Percentiles rank a stretch among this genome's conserved stretches.
These are phyloP conservation scores for Xiphydria camelus DNA, from an alignment of 2,888 invertebrate genomes.

Conservation along the genomic window DNA sequence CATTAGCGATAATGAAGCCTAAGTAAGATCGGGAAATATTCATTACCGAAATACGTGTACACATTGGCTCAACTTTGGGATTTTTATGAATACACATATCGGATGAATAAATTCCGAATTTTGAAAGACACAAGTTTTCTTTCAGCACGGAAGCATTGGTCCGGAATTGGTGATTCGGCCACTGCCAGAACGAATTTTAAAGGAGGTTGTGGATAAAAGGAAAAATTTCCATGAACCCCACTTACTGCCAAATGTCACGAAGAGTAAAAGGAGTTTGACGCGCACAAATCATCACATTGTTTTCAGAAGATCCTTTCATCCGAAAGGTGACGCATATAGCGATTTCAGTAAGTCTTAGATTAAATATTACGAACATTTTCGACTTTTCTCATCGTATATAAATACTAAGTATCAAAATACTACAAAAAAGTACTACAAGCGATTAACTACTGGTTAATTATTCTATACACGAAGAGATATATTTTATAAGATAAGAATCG, in stretches of 20 bases:
- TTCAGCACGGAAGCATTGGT: constrained; percentile 90
- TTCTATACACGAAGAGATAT: too few relatives aligned
- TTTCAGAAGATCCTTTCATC: constrained; percentile 67
- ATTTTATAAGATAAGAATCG: too few relatives aligned
- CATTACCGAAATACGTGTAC: too few relatives aligned
- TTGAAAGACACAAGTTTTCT: constrained; percentile 7
- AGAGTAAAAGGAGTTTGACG: constrained; percentile 57
- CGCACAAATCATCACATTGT: constrained; percentile 73
- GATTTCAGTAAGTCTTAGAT: constrained; percentile 85
- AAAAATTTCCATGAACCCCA: constrained; percentile 39
- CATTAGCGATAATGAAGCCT: too few relatives aligned
- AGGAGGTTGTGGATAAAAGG: constrained; percentile 43
- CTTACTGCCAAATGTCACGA: constrained; percentile 56
- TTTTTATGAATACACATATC: constrained; percentile 7
- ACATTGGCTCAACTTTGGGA: too few relatives aligned
- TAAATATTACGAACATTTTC: too few relatives aligned
- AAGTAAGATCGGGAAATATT: too few relatives aligned
- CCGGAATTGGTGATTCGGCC: constrained; percentile 86
- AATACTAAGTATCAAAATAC: too few relatives aligned
- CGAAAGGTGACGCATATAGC: constrained; percentile 68
- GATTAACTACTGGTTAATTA: too few relatives aligned
- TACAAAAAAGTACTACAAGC: too few relatives aligned
- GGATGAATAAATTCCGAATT: not conserved
- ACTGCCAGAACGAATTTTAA: constrained; percentile 71
- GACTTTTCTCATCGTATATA: too few relatives aligned